phyloP scores from a whole-genome alignment of 2,888 invertebrate species.

The Drosophila monieri region DNA sequence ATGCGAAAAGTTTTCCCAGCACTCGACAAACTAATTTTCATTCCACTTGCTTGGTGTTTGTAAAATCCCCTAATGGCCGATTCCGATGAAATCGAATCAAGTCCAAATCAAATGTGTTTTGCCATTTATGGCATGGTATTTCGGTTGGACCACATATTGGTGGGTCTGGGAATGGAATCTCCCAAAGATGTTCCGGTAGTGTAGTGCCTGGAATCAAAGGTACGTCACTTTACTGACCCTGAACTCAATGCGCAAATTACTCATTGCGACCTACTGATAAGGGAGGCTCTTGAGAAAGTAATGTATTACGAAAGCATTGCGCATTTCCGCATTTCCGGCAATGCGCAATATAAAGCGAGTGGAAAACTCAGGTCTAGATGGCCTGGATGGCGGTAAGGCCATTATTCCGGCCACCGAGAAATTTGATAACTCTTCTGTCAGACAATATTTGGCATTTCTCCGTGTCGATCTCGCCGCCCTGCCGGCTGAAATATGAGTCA shows the following conservation, averaged over 20 bases:
- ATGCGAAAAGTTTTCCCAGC: conserved; percentile 24
- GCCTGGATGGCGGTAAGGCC: not conserved
- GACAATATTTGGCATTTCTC: conserved; percentile 35
- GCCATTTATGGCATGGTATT: not conserved
- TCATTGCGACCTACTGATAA: not conserved
- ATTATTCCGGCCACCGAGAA: conserved; percentile 15
- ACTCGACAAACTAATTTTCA: not conserved
- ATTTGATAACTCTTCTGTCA: conserved; percentile 36
- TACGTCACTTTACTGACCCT: not conserved
- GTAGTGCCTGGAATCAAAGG: too few relatives aligned
- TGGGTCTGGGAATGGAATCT: too few relatives aligned
- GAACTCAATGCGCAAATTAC: not conserved
- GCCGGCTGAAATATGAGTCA: conserved; percentile 74
- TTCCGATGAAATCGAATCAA: not conserved
- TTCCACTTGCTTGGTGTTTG: conserved; percentile 9
- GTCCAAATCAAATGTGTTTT: not conserved
- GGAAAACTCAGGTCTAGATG: not conserved
- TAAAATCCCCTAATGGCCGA: conserved; percentile 4
- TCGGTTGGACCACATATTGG: not conserved
- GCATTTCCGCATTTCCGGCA: not conserved
- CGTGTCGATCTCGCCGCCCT: conserved; percentile 17
- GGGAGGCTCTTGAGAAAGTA: not conserved
- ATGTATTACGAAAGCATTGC: not conserved
- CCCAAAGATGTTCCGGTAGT: too few relatives aligned
- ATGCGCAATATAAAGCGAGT: conserved; percentile 7